These are phyloP conservation scores for Pitta sordida DNA, from an alignment of 2,113 vertebrate species.

Conservation along the genomic window DNA sequence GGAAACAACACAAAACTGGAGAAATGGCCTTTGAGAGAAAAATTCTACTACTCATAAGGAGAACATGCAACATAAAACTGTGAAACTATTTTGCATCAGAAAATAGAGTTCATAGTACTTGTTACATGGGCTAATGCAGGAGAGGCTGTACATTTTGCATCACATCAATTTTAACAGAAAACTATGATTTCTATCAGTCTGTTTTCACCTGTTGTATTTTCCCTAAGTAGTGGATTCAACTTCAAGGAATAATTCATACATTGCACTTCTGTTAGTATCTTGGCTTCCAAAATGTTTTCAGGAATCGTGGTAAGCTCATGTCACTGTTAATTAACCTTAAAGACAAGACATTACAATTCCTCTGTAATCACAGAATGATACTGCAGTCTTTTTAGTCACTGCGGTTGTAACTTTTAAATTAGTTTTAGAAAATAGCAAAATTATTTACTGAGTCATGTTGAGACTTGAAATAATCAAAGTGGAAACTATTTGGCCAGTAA, in stretches of 20 bases:
- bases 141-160: background rate
- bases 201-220: background rate
- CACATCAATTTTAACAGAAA: background rate
- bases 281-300: background rate
- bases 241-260: background rate
- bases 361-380: background rate
- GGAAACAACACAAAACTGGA: background rate
- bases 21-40: background rate
- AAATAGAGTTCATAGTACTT: background rate
- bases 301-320: background rate
- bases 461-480: background rate
- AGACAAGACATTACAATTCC: background rate
- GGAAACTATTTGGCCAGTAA: background rate
- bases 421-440: background rate
- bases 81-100: background rate
- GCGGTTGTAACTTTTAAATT: background rate
- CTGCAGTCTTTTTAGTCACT: background rate
- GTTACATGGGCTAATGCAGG: background rate
- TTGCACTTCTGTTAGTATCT: background rate
- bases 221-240: background rate
- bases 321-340: constrained; percentile 9
- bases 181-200: background rate
- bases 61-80: background rate
- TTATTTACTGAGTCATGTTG: background rate
- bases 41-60: background rate